Conservation (phyloP, 2,797 vertebrate species). For the Limnodromus scolopaceus region DNA sequence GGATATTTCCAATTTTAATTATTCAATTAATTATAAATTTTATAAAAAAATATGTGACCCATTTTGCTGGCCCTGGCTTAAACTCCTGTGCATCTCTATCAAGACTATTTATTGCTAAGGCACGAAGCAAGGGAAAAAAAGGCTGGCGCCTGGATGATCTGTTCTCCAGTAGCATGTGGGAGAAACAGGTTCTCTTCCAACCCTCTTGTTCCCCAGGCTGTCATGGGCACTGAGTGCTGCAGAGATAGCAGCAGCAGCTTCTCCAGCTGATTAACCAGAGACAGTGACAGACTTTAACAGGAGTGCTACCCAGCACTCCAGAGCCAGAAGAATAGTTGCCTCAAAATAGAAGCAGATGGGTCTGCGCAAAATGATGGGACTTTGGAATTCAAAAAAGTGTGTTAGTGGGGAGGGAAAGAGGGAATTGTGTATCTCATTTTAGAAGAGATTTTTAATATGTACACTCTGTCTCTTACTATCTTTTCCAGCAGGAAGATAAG, state of each 20-base stretch:
- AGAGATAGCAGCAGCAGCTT: conserved; percentile 68
- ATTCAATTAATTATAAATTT: too few species aligned
- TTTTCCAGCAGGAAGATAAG: conserved; percentile 43
- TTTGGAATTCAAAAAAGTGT: conserved; percentile 39
- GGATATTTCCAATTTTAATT: background rate
- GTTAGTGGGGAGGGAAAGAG: conserved; percentile 31
- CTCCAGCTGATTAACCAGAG: conserved; percentile 74
- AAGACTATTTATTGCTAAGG: background rate
- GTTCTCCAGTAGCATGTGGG: conserved; percentile 56
- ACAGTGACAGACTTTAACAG: conserved; percentile 70
- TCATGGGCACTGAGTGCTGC: conserved; percentile 54
- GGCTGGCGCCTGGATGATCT: background rate
- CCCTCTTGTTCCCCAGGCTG: conserved; percentile 64
- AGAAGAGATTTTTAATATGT: conserved; percentile 11
- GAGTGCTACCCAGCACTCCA: conserved; percentile 63
- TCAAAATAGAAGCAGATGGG: conserved; percentile 73
- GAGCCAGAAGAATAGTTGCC: conserved; percentile 67
- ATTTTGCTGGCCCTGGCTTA: background rate
- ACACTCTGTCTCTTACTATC: background rate
- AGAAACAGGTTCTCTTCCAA: conserved; percentile 68
- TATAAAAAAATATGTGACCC: background rate
- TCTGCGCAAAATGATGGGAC: conserved; percentile 17
- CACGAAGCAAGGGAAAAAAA: background rate
- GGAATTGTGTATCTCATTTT: conserved; percentile 45
- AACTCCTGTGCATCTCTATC: background rate